Evolutionary conservation across 92 coral and sea anemone genomes (phyloP), one percentile per base, ranked within the genome.

Genomic region (Chrysogorgia sp.): DNA sequence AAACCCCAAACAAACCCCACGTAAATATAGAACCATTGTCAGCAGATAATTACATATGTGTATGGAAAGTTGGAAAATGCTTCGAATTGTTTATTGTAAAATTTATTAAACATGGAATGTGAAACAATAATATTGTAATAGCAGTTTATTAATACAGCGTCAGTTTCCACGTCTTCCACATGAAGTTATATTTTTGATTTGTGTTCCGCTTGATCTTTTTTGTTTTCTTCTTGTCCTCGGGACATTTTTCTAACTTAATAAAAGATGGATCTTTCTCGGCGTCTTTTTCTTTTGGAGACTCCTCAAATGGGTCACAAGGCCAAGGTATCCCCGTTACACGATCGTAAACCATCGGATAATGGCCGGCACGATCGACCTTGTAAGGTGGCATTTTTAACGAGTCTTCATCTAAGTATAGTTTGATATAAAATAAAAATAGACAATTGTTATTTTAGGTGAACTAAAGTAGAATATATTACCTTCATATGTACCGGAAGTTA

Each of bases 311-410:
- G 29, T 72, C 79, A 56, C 79, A 72, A 29, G 79, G 79, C 79
- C 79, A 72, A 29, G 79, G 79, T 53, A 72, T 55, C 43, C 79
- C 79, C 29, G 79, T 72, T 29, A 72, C 49, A 15, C 79, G 79
- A 55, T 72, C 79, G 65, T 72, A 72, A 19, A 72, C 33, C 79
- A 72, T 72, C 52, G 79, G 79, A 56, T 72, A 72, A n/a, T 72
- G 79, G n/a, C 79, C 79, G 33, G 79, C 79, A 33, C 79, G 79
- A 20, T 64, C 79, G 10, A 72, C 79, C 26, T 53, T 56, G 33
- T 72, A 72, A 7, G 79, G 43, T 8, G 79, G 79, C 79, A 72
- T 72, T 31, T 72, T 72, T 22, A 53, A 28, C 0, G 79, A 72
- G 23, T 72, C 79, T 20, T 72, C 79, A 23, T 72, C 79, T 72